Base-by-base conservation (phyloP, 2,113 vertebrate genomes). In the Pituophis catenifer region DNA sequence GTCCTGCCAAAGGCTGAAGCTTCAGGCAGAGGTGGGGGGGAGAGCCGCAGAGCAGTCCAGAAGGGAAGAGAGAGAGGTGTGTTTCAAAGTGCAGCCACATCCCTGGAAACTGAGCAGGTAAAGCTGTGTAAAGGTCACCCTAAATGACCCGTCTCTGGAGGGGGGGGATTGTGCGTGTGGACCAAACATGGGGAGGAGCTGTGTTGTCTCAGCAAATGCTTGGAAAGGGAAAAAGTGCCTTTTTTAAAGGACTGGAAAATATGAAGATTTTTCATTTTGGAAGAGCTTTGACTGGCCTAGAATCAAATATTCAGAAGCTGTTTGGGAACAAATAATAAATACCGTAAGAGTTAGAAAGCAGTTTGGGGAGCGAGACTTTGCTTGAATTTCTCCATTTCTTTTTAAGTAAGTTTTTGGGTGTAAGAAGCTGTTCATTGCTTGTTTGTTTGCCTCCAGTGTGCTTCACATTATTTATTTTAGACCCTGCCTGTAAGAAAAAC, bases 291-390 rank as follows among this genome's bases (percentile, higher is more conserved):
- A 17, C 33, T 81, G 75, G 75, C 33, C 17, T 21, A 38, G 75
- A 21, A 44, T 44, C 75, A 81, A 81, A 81, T 21, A 81, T 81
- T 81, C 75, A 81, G 75, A 81, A 21, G 33, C 33, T 81, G 75
- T 81, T 81, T 81, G 75, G 75, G 75, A 81, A 81, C 75, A 81
- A 81, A 81, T 81, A 81, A 81, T 44, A 81, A 81, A 81, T 44
- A 81, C 75, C 8, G 0, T 81, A 9, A 81, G 33, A 21, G 70
- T 75, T 75, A 75, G 33, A 81, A 44, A 44, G 75, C 33, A 81
- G 33, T 81, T 81, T 81, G 8, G 75, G 17, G 75, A 44, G 3
- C 0, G 17, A 38, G 12, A n/a, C 50, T 29, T 54, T 33, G 21
- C 54, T 55, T 89, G 53, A 10, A 44, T 24, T 10, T 10, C 38